Conservation (phyloP, 2,797 vertebrate genomes). For the Alexandromys oeconomus region DNA sequence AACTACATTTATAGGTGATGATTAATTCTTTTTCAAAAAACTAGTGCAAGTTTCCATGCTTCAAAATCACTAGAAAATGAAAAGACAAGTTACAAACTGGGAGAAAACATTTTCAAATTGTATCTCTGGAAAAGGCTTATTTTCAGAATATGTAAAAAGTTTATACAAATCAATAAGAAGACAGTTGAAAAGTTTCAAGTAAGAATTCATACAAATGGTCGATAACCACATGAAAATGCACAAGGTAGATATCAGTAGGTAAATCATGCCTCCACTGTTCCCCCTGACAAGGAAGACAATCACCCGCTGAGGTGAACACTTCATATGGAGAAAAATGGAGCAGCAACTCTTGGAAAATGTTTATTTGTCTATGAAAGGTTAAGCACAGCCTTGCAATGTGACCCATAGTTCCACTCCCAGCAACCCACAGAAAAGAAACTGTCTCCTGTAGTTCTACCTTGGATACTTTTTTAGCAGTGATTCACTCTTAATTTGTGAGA, state of each 20-base stretch:
- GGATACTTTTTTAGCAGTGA: background rate
- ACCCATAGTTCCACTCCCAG: background rate
- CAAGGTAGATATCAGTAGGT: background rate
- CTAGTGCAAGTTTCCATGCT: background rate
- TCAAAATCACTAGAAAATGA: background rate
- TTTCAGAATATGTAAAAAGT: constrained; percentile 39
- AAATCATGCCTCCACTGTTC: background rate
- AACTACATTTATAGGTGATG: background rate
- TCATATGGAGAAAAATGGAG: background rate
- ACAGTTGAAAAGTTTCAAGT: constrained; percentile 35
- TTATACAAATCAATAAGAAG: background rate
- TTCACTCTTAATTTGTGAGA: background rate
- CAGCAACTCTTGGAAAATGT: background rate
- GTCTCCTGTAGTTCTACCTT: background rate
- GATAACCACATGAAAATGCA: background rate
- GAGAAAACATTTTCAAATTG: constrained; percentile 49
- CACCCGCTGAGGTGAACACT: background rate
- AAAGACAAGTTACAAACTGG: background rate
- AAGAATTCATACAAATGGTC: background rate
- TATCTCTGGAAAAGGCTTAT: constrained; percentile 1
- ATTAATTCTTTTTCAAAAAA: constrained; percentile 2
- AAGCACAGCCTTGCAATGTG: background rate
- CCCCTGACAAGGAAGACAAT: background rate
- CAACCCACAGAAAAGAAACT: background rate
- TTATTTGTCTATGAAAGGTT: background rate